Evolutionary conservation across 2,797 vertebrate species (phyloP).

Genomic region (Girardinus metallicus): DNA sequence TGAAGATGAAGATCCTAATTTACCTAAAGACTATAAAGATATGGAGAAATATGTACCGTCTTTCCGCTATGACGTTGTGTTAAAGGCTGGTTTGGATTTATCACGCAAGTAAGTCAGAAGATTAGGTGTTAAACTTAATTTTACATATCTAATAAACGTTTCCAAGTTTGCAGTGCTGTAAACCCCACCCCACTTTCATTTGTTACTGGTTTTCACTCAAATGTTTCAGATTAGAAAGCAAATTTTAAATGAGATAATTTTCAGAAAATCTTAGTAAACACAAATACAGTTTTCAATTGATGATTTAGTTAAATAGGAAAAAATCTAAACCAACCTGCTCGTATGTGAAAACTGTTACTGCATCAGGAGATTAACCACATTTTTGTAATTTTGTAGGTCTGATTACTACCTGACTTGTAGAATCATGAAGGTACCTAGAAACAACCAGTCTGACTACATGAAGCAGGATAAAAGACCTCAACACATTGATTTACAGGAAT

Average conservation of each 20-base stretch:
- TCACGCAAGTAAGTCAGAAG: slow-evolving; percentile 89
- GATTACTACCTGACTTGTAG: neutral
- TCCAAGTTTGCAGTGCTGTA: neutral
- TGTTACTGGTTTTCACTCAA: neutral
- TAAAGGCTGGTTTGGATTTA: slow-evolving; percentile 90
- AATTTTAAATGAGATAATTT: neutral
- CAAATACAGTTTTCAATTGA: neutral
- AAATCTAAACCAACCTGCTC: neutral
- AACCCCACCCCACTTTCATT: neutral
- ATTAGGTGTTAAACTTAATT: neutral
- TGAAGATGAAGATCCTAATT: slow-evolving; percentile 82
- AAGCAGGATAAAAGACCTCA: neutral
- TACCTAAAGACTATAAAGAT: slow-evolving; percentile 91
- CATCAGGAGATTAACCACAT: neutral
- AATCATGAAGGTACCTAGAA: neutral
- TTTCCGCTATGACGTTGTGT: slow-evolving; percentile 88
- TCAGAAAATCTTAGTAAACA: neutral
- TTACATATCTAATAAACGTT: neutral
- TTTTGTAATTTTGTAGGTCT: neutral
- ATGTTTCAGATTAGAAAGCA: neutral
- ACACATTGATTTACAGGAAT: neutral
- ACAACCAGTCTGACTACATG: neutral
- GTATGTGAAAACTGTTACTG: neutral
- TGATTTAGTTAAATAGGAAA: neutral
- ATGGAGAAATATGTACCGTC: slow-evolving; percentile 88